Evolutionary conservation across 2,797 vertebrate genomes (phyloP).

Genomic region (Cyclopterus lumpus): DNA sequence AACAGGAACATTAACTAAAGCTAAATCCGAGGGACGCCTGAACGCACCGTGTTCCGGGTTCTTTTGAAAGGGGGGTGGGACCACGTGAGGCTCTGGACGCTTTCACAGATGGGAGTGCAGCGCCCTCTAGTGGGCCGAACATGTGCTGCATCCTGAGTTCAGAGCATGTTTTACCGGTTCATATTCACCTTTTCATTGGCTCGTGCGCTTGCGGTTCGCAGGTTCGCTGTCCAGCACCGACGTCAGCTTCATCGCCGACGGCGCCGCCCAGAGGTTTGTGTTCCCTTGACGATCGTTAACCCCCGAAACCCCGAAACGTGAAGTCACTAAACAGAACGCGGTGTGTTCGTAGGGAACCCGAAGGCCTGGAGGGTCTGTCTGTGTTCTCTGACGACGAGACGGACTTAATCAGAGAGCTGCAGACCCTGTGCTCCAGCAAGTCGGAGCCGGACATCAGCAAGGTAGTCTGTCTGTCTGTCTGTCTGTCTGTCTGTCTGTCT

Average conservation of each 20-base stretch:
- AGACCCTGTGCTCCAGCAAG: constrained; percentile 95
- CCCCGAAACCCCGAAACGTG: too few relatives aligned
- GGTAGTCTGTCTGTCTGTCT: constrained; percentile 71
- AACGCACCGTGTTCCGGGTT: not conserved
- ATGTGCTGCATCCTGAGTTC: not conserved
- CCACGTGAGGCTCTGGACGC: too few relatives aligned
- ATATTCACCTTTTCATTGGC: too few relatives aligned
- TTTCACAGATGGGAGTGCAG: not conserved
- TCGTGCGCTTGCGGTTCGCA: constrained; percentile 48
- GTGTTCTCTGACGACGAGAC: constrained; percentile 91
- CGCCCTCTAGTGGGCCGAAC: constrained; percentile 3
- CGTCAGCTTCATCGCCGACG: constrained; percentile 66
- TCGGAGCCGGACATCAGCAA: constrained; percentile 97
- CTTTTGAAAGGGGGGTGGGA: not conserved
- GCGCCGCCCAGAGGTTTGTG: constrained; percentile 76
- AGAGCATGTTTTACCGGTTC: too few relatives aligned
- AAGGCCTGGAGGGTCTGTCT: constrained; percentile 83
- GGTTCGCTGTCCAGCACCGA: constrained; percentile 76
- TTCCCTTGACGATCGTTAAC: not conserved
- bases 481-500: too few relatives aligned
- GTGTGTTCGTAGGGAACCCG: constrained; percentile 27
- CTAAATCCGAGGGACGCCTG: not conserved
- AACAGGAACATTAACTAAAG: too few relatives aligned
- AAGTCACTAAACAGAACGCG: not conserved
- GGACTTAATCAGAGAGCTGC: constrained; percentile 92